Base-by-base conservation (phyloP, 2,113 vertebrate genomes). In the Tamias sibiricus region DNA sequence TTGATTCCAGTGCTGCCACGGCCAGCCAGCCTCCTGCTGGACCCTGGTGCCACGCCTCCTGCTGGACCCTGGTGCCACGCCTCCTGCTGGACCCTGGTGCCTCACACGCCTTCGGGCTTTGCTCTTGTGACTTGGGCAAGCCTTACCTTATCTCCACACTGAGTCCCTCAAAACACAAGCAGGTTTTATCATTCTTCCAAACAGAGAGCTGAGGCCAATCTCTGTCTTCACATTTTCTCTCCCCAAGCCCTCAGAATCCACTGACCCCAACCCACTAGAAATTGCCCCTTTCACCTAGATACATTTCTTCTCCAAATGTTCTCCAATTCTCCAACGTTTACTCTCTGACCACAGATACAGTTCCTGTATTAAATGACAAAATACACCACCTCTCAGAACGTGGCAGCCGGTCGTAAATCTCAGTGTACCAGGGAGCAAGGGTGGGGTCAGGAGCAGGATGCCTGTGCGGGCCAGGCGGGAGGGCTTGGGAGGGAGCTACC, bases 361-460 rank as follows among this genome's bases (percentile, higher is more conserved):
- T 10, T 54, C 2, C 19, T 42, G 24, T 10, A 57, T 19, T 28
- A 69, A 57, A 32, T 5, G 42, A 19, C 13, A 47, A 54, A 52
- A 91, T 71, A 0, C 0, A 6, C 0, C 35, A 30, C 7, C 40
- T 62, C 68, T 35, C 9, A 59, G 35, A 49, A 42, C 0, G 4
- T 40, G 49, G 30, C 7, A 0, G 22, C 0, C 4, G 26, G 22
- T 3, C 40, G 10, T 10, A 11, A 8, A n/a, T 26, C 26, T n/a
- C 77, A 2, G 52, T 22, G 26, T 4, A 0, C 4, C 9, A 12
- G 22, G 24, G 3, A 6, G 11, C 30, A 14, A 9, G 13, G 0
- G 6, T 9, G 9, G 7, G 47, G n/a, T 8, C 13, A 14, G 40
- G 40, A 16, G 1, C 3, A 57, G 30, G 72, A 7, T 3, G 0